Evolutionary conservation across 2,888 invertebrate genomes (phyloP), one percentile per base, ranked within the genome.

Genomic region (Ecliptopera silaceata): DNA sequence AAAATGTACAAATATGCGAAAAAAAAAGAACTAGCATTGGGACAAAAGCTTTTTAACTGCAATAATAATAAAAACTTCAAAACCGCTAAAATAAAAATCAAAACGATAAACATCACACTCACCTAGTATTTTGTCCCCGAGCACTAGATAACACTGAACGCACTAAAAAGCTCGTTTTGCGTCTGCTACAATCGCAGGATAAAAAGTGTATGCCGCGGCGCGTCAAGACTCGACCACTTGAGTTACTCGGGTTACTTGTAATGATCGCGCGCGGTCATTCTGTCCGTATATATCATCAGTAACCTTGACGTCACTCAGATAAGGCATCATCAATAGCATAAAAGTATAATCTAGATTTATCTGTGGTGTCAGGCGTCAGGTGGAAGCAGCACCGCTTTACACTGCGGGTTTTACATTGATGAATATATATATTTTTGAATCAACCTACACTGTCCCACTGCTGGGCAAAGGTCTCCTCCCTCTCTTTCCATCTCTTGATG

Each of bases 241-340:
- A 81, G 75, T 77, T 82, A 82, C 80, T 81, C 70, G 75, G n/a
- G n/a, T 71, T 65, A 71, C 80, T 78, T 63, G 73, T 79, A 86
- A 82, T 86, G 82, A 76, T 75, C 86, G 86, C 90, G 88, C 88
- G 89, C 86, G 84, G 78, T 70, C 67, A 63, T 58, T 67, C 59
- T 77, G 52, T 70, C 67, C 64, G 81, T 89, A 89, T 89, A 86
- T 89, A 89, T 85, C 80, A 72, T 72, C 59, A 63, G 64, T 66
- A 61, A 54, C 57, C 61, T 69, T 81, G 83, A 88, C 89, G 90
- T 89, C 90, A 88, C 71, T 4, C 62, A 65, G 79, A 80, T 81
- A 80, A 80, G 75, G 75, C 65, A 70, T 72, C 64, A 59, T 13
- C 46, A 18, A 26, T 22, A n/a, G 20, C 29, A 12, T 36, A 13